Conservation (phyloP, 2,113 vertebrate species). For the Gymnogyps californianus region DNA sequence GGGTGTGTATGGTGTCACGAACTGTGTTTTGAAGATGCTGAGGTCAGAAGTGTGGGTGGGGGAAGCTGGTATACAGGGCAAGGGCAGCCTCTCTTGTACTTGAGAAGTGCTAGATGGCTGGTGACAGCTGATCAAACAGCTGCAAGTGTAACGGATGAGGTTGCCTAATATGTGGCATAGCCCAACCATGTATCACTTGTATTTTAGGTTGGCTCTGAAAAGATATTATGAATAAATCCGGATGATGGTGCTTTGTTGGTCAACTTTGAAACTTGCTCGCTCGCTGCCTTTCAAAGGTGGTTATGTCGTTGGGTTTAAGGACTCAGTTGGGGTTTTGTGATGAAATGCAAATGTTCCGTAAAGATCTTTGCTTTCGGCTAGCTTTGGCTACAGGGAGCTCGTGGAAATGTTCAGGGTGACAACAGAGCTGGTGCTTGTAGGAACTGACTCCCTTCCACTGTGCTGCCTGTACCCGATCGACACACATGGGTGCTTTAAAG, state of each 20-base stretch:
- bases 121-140: slow-evolving; percentile 37
- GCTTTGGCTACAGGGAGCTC: not conserved
- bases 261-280: not conserved
- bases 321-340: rapidly evolving
- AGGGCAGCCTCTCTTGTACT: not conserved
- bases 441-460: not conserved
- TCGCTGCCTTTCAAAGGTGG: not conserved
- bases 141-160: not conserved
- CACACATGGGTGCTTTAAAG: not conserved
- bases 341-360: not conserved
- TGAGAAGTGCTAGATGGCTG: not conserved
- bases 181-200: not conserved
- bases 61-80: not conserved
- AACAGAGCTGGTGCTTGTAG: not conserved
- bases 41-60: not conserved
- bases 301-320: not conserved
- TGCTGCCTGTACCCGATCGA: not conserved
- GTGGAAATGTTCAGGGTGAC: not conserved
- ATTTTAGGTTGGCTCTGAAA: not conserved
- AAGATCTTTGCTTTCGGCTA: not conserved
- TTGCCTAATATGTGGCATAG: not conserved
- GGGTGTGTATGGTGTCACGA: not conserved
- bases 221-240: not conserved
- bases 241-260: not conserved
- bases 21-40: not conserved